Evolutionary conservation across 1,140 invertebrate genomes (phyloP).

Genomic region (Theocolax elegans): DNA sequence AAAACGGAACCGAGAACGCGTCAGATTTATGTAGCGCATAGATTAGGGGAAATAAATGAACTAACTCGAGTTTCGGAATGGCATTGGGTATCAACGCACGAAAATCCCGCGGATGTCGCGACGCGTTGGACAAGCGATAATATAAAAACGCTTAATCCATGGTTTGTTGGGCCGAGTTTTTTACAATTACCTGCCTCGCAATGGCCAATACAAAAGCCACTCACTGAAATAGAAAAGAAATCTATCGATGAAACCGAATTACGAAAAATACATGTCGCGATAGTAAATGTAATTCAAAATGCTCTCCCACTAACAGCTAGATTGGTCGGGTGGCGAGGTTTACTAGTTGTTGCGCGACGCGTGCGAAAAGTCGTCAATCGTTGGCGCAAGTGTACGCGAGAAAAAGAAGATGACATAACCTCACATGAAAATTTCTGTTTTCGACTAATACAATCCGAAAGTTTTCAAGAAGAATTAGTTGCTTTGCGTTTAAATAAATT

Average conservation of each 20-base stretch:
- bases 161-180: constrained; percentile 3
- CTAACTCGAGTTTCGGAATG: constrained; percentile 50
- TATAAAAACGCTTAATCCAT: neutral
- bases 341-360: neutral
- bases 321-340: neutral
- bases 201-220: neutral
- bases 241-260: neutral
- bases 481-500: neutral
- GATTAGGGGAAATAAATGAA: too few relatives aligned
- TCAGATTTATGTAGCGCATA: too few relatives aligned
- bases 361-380: too few relatives aligned
- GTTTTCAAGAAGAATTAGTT: neutral
- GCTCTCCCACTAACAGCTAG: neutral
- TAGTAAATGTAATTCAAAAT: neutral
- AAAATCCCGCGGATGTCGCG: constrained; percentile 63
- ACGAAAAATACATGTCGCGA: neutral
- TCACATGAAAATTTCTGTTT: neutral
- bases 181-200: neutral
- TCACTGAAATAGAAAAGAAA: neutral
- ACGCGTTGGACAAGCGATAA: neutral
- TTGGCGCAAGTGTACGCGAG: too few relatives aligned
- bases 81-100: constrained; percentile 57
- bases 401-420: neutral
- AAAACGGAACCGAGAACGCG: too few relatives aligned
- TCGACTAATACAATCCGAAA: neutral